Percentiles rank a stretch among this genome's conserved stretches.
phyloP scores from a whole-genome alignment of 2,888 invertebrate genomes.

The Patella ulyssiponensis region DNA sequence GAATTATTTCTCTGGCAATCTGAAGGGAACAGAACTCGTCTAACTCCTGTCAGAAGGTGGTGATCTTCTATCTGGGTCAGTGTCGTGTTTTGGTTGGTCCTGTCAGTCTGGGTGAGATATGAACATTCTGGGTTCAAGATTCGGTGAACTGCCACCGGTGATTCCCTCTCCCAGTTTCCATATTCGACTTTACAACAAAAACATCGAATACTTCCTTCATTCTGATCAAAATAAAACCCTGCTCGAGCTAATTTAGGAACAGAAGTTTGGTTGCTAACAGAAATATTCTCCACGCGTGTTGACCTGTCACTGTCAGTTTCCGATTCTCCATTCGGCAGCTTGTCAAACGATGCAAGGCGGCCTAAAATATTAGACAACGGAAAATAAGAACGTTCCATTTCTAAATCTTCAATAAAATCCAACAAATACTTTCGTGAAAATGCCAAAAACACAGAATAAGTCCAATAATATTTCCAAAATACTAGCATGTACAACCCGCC shows the following conservation, averaged over 20 bases:
- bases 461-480: neutral
- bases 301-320: too few relatives aligned
- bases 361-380: neutral
- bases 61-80: neutral
- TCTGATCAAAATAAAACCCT: neutral
- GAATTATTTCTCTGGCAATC: neutral
- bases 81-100: neutral
- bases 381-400: neutral
- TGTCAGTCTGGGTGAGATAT: neutral
- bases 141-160: neutral
- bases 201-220: neutral
- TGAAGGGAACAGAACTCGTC: too few relatives aligned
- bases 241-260: neutral
- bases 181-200: neutral
- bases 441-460: neutral
- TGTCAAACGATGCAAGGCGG: neutral
- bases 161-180: neutral
- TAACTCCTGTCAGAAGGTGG: neutral
- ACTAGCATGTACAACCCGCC: neutral
- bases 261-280: neutral
- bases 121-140: neutral
- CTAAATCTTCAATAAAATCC: neutral
- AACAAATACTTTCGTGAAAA: neutral
- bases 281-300: neutral
- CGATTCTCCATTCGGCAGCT: neutral